Conservation (phyloP, 2,797 vertebrate genomes). For the Denticeps clupeoides region DNA sequence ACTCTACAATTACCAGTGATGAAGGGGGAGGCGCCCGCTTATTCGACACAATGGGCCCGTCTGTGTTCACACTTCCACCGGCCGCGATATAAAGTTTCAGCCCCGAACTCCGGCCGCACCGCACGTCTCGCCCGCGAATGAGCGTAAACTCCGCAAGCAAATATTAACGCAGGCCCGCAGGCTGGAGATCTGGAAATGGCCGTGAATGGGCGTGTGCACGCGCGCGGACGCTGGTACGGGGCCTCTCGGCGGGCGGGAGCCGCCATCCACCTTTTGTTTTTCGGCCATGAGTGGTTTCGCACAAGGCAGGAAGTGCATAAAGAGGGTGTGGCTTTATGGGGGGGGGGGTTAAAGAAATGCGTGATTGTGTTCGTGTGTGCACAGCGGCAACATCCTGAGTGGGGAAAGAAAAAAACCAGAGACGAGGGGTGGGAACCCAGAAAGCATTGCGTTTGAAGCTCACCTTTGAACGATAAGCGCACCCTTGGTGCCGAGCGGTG, state of each 20-base stretch:
- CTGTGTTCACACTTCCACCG: slow-evolving; percentile 1
- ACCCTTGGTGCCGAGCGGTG: slow-evolving; percentile 60
- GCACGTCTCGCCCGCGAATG: too few relatives aligned
- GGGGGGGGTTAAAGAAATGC: background rate
- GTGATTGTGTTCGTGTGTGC: slow-evolving; percentile 6
- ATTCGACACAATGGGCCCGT: slow-evolving; percentile 7
- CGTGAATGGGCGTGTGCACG: slow-evolving; percentile 9
- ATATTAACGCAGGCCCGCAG: too few relatives aligned
- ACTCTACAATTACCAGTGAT: slow-evolving; percentile 26
- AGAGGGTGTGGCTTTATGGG: too few relatives aligned
- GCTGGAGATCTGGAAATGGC: too few relatives aligned
- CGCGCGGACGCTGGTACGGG: slow-evolving; percentile 12
- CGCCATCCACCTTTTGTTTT: slow-evolving; percentile 70
- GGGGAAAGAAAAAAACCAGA: too few relatives aligned
- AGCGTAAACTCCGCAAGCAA: too few relatives aligned
- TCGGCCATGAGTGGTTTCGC: slow-evolving; percentile 41
- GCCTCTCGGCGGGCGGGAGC: slow-evolving; percentile 25
- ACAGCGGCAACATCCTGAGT: too few relatives aligned
- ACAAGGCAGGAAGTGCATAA: slow-evolving; percentile 55
- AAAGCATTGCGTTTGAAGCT: slow-evolving; percentile 33
- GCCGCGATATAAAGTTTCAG: background rate
- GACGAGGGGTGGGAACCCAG: too few relatives aligned
- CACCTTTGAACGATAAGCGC: slow-evolving; percentile 66
- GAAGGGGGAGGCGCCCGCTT: slow-evolving; percentile 8
- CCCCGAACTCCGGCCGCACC: too few relatives aligned